Evolutionary conservation across 1,140 invertebrate species (phyloP), one percentile per base, ranked within the genome.

Genomic region (Brachionus manjavacas): DNA sequence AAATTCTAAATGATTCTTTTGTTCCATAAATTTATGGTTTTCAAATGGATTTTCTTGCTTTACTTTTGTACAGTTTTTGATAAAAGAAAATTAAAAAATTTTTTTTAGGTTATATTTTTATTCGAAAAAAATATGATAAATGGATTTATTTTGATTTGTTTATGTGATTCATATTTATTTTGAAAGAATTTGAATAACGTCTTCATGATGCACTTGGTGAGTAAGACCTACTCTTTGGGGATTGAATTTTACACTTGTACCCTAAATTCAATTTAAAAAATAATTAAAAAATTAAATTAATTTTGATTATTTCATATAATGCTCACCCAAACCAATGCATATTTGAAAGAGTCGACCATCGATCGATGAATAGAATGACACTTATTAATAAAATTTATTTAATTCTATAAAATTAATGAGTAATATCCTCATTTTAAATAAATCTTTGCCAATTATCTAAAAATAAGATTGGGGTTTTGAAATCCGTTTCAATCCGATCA

Each of bases 201-300:
- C 98, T 91, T 99, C 98, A 90, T 99, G 98, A 86, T 93, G 92
- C 9, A 99, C 91, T 11, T 96, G 89, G 90, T 99, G 98, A 86
- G 99, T 97, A 87, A 98, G 97, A 52, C 98, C 98, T 25, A 99
- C 97, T 91, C 97, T 97, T 89, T 99, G 97, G 1, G 97, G 97
- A 88, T 97, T 95, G 92, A 99, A 96, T 89, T 99, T 99, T 0
- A 99, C 98, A 14, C 96, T 98, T n/a, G 95, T 95, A 35, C 98
- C 98, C 66, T 68, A n/a, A 68, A 68, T 7, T 0, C 2, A 23
- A 20, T 25, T 64, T 3, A 25, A 20, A 66, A 66, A 28, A 23
- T 66, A 7, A 9, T 25, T 4, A 52, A 52, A 6, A 14, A 52
- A 52, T 16, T n/a, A 14, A 52, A 6, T 4, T 14, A 52, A 35